phyloP scores from a whole-genome alignment of 2,113 vertebrate species.

The Excalfactoria chinensis region DNA sequence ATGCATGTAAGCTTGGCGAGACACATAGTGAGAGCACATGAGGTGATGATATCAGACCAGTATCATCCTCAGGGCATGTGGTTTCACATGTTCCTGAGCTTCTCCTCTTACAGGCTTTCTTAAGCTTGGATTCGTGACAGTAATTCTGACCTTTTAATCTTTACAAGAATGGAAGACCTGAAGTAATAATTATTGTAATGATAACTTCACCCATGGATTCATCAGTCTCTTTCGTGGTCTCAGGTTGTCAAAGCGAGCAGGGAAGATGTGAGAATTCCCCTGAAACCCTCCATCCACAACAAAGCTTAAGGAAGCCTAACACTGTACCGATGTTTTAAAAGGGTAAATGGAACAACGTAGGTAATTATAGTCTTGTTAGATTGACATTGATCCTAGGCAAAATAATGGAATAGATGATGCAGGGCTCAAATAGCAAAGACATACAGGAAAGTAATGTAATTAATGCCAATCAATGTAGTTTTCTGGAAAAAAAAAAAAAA shows the following conservation, averaged over 20 bases:
- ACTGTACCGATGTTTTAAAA: constrained; percentile 25
- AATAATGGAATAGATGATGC: constrained; percentile 57
- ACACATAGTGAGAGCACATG: neutral
- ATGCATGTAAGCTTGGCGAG: neutral
- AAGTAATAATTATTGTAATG: neutral
- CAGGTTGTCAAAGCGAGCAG: neutral
- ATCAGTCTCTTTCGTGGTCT: neutral
- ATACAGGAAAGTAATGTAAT: constrained; percentile 58
- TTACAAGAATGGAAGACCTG: neutral
- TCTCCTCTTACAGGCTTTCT: neutral
- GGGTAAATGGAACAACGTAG: constrained; percentile 40
- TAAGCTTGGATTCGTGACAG: neutral
- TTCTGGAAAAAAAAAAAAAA: neutral
- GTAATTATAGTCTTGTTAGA: constrained; percentile 64
- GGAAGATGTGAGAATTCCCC: neutral
- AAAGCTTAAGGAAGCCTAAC: constrained; percentile 14
- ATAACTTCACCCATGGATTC: neutral
- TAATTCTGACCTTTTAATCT: neutral
- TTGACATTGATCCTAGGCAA: constrained; percentile 60
- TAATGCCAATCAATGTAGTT: constrained; percentile 66
- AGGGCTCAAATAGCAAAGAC: constrained; percentile 33
- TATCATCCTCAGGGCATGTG: neutral
- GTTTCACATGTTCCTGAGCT: neutral
- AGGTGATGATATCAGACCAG: neutral
- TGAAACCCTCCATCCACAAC: neutral